Evolutionary conservation across 2,797 vertebrate genomes (phyloP).

Genomic region (Syngnathus rostellatus): DNA sequence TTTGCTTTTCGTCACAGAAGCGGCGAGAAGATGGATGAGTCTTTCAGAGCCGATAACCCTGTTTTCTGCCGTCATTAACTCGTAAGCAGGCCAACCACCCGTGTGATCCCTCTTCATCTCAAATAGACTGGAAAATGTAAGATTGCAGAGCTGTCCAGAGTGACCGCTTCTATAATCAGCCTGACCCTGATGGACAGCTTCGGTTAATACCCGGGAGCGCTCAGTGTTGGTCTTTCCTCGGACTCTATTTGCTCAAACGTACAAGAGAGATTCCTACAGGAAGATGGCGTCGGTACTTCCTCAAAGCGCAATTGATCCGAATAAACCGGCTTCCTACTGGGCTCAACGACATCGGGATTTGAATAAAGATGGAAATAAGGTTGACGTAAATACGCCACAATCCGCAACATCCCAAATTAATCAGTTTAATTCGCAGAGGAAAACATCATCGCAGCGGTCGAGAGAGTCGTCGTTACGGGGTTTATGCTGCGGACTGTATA

Average conservation of each 20-base stretch:
- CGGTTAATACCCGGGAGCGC: conserved; percentile 11
- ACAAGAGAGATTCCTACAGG: conserved; percentile 17
- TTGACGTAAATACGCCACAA: conserved; percentile 56
- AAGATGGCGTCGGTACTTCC: conserved; percentile 38
- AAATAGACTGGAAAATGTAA: conserved; percentile 55
- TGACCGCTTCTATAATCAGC: conserved; percentile 50
- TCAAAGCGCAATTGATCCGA: conserved; percentile 41
- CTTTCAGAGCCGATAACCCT: conserved; percentile 49
- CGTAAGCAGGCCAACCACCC: conserved; percentile 19
- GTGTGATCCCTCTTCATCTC: conserved; percentile 49
- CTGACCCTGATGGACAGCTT: conserved; percentile 48
- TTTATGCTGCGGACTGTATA: conserved; percentile 21
- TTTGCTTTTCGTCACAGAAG: conserved; percentile 64
- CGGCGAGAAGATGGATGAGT: conserved; percentile 70
- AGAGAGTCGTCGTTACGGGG: conserved; percentile 13
- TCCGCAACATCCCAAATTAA: conserved; percentile 50
- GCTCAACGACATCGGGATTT: conserved; percentile 24
- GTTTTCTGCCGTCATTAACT: conserved; percentile 42
- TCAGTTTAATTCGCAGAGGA: conserved; percentile 32
- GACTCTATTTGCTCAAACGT: conserved; percentile 11
- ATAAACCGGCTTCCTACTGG: not conserved
- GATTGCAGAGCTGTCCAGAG: conserved; percentile 43
- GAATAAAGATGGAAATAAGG: conserved; percentile 40
- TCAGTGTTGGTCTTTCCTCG: not conserved
- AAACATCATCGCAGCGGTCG: conserved; percentile 32